Base-by-base conservation (phyloP, 2,888 invertebrate genomes). In the Timandra comae region DNA sequence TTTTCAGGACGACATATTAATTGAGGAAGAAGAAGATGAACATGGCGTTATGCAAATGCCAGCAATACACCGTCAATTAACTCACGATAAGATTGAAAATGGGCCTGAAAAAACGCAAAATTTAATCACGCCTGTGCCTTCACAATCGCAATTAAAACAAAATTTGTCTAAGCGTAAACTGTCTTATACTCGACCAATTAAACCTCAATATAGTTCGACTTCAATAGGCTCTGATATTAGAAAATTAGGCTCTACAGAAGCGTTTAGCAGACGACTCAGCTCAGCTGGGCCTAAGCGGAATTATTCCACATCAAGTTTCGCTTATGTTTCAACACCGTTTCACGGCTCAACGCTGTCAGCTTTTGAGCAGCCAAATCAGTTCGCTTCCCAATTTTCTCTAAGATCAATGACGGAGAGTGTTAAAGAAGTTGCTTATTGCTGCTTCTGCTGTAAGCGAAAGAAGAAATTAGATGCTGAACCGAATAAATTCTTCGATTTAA, bases 311-410 rank as follows among this genome's bases (percentile, higher is more conserved):
- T 93, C 94, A 3, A 94, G 94, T 29, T 94, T 95, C 52, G 91
- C 93, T 22, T 94, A 95, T 56, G 88, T 95, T 0, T 92, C 93
- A 6, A 95, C 95, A 0, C 92, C 93, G 0, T 94, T 93, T 68
- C 94, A 95, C 55, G 95, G 95, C 0, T 94, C 94, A 20, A 94
- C 94, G 0, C 56, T 95, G 0, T 93, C 93, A 0, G 89, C 89
- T 0, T 88, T 94, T 46, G 91, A 93, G 21, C 89, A 90, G 30
- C 92, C 92, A 0, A 90, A 91, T 57, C 92, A 91, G 41, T 92
- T 93, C 63, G 93, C 93, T 0, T 93, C 93, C 0, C 93, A 93
- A 29, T 88, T 94, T 41, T 93, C 93, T 0, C 61, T 94, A 0
- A 91, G 90, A 50, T 91, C 92, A 0, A 79, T 90, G 1, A 82